These are phyloP conservation scores for Grammomys dolichurus DNA, from an alignment of 2,113 vertebrate species.

Conservation along the genomic window DNA sequence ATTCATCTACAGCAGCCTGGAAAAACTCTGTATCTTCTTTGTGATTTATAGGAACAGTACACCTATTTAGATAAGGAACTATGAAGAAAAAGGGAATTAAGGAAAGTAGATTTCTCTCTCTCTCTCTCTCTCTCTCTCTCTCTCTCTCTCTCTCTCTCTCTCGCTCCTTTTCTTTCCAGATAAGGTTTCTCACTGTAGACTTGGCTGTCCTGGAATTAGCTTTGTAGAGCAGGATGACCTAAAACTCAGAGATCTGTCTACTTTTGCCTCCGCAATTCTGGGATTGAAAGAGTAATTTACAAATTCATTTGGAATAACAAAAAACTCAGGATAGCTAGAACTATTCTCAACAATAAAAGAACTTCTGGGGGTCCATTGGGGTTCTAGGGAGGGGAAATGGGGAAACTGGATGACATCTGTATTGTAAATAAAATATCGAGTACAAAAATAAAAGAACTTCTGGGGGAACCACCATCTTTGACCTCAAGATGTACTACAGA, in stretches of 20 bases:
- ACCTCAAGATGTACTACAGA: no score
- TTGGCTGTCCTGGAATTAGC: neutral
- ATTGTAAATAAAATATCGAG: no score
- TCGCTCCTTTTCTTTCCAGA: neutral
- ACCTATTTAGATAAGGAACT: neutral
- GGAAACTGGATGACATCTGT: no score
- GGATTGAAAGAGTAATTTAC: neutral
- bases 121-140: no score
- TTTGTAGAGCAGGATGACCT: neutral
- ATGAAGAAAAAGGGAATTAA: neutral
- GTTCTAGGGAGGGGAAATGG: no score
- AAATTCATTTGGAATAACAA: no score
- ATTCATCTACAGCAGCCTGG: neutral
- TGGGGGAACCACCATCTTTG: no score
- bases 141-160: no score
- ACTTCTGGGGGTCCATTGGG: no score
- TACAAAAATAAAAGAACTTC: no score
- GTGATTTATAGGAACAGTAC: neutral
- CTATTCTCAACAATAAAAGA: no score
- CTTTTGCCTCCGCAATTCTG: neutral
- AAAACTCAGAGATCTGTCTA: neutral
- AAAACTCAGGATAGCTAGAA: no score
- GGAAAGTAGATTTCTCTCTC: neutral
- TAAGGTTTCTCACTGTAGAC: neutral
- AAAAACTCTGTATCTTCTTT: neutral